Evolutionary conservation across 2,113 vertebrate species (phyloP), one percentile per base, ranked within the genome.

Genomic region (Silurus glanis): DNA sequence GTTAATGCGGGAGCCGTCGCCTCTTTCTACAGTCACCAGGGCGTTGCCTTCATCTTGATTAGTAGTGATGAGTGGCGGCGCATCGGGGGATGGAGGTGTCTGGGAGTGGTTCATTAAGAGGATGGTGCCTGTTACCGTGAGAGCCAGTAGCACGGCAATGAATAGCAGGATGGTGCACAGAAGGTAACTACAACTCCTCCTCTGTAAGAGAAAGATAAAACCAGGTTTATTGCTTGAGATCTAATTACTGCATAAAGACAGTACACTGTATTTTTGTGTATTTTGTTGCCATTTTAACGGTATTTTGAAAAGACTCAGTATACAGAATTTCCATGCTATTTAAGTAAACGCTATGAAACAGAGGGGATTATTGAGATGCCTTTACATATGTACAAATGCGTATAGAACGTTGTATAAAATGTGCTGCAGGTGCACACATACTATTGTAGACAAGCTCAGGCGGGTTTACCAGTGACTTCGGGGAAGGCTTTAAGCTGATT

Each of bases 71-170:
- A 96, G 80, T 0, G 97, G 96, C 0, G 96, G 96, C 88, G 89
- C 17, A 21, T 96, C 95, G 0, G 96, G 95, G 87, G 69, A 86
- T 0, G 91, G 90, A 0, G 92, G 93, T 3, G 93, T 89, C 87
- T 95, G 97, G 90, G 96, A 95, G 85, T 98, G 97, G 91, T 98
- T 99, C 96, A 99, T 97, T 91, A 96, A 94, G 82, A 96, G 94
- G 89, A 95, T 94, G 9, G 93, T 92, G 0, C 96, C 96, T 0
- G 95, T 96, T 53, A 96, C 93, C 0, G 94, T 94, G 85, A 96
- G 93, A 0, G 96, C 96, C 90, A 97, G 92, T 45, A 96, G 91
- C 4, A 97, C 95, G 0, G 95, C 95, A 85, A 96, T 94, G 1
- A 96, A 95, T 21, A 97, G 92, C 88, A 99, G 95, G 81, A 98